Evolutionary conservation across 2,113 vertebrate genomes (phyloP).

Genomic region (Tychaedon coryphoeus): DNA sequence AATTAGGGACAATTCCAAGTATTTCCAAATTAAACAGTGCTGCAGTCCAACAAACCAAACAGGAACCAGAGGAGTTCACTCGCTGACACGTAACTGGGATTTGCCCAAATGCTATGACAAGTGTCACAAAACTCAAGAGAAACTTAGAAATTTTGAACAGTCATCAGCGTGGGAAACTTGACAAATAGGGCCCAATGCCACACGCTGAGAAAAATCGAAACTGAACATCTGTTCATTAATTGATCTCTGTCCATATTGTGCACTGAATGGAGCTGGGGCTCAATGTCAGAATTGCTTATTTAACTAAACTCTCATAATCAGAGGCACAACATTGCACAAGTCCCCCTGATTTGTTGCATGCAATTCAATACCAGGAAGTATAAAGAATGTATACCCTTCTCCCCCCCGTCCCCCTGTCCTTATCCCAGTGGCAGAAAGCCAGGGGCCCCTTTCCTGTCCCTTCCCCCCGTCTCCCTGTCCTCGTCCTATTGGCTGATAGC

Average conservation of each 20-base stretch:
- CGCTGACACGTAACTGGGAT: background rate
- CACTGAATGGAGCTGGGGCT: background rate
- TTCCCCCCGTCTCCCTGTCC: no score
- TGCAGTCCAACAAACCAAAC: background rate
- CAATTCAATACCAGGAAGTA: no score
- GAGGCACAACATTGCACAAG: background rate
- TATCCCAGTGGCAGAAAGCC: no score
- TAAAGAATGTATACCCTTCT: no score
- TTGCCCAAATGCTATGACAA: background rate
- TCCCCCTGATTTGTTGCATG: no score
- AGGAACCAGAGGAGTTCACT: background rate
- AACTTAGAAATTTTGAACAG: background rate
- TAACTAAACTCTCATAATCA: slow-evolving; percentile 2
- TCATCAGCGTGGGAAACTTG: background rate
- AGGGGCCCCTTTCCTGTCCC: no score
- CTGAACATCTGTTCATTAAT: slow-evolving; percentile 30
- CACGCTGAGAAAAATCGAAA: background rate
- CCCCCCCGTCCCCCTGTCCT: no score
- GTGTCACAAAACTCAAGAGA: background rate
- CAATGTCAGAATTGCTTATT: background rate
- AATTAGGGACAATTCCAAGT: background rate
- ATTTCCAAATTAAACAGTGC: background rate
- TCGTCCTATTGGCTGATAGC: no score
- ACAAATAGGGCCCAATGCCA: background rate
- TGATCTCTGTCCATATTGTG: background rate